Base-by-base conservation (phyloP, 2,113 vertebrate species). In the Macroglossus sobrinus region DNA sequence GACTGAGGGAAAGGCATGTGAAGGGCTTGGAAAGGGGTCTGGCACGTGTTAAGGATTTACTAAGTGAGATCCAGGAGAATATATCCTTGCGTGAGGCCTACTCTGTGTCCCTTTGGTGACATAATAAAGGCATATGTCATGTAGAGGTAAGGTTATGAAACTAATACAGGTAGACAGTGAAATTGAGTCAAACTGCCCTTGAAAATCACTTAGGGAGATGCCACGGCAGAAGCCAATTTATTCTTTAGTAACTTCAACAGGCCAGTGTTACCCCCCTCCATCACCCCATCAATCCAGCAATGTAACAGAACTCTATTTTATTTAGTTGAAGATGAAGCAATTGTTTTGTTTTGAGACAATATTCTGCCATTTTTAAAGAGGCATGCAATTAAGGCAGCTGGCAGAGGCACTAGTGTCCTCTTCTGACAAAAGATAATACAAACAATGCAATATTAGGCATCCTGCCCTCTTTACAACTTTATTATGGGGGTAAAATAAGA, bases 361-460 rank as follows among this genome's bases (percentile, higher is more conserved):
- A 71, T 75, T 84, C 13, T 47, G 38, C 28, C 15, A 11, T 10
- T 92, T 86, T 45, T 61, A 63, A 66, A 40, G 26, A 78, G 43
- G 5, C 30, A 3, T 4, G 21, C 4, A 33, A 9, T 43, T 28
- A 26, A 7, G 33, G 80, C 19, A 40, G 33, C 26, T 35, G 50
- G 47, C 28, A 0, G 14, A 80, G 47, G 21, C 40, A 19, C 0
- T 53, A 50, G 38, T 43, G 84, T 74, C 45, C 30, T 81, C 3
- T 15, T 38, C 38, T 84, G 14, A 30, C 64, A 72, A 64, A 26
- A 35, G 47, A 71, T 28, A 72, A 24, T 24, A 71, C 22, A 24
- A 84, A 40, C 9, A 55, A 72, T 0, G 19, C 0, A 4, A 0
- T 11, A 0, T 40, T 24, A 47, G 38, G 1, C 19, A 30, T 12